Evolutionary conservation across 64 coral and sea anemone genomes (phyloP).

Genomic region (Montipora efflorescens): DNA sequence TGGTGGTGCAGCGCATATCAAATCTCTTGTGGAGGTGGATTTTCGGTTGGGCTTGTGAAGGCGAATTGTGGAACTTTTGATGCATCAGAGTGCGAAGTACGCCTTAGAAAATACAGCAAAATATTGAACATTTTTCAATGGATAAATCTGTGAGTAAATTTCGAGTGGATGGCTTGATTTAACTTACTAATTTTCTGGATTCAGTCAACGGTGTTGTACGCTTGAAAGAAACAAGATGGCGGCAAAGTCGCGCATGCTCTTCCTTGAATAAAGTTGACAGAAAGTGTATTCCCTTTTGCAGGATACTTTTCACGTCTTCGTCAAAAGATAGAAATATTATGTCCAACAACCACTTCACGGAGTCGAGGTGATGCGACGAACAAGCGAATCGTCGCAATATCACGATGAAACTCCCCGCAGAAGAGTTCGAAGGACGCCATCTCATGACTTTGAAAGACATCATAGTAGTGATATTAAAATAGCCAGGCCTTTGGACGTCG

Average conservation of each 20-base stretch:
- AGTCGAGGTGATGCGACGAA: conserved; percentile 93
- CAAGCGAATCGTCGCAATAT: conserved; percentile 93
- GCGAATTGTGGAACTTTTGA: conserved; percentile 28
- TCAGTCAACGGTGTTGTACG: conserved; percentile 43
- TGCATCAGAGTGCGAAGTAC: conserved; percentile 22
- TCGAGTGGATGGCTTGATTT: conserved; percentile 72
- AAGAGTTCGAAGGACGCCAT: conserved; percentile 91
- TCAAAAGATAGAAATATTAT: conserved; percentile 40
- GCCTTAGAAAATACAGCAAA: conserved; percentile 31
- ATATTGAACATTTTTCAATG: conserved; percentile 25
- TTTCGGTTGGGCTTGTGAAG: not conserved
- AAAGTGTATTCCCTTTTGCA: conserved; percentile 45
- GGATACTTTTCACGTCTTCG: conserved; percentile 6
- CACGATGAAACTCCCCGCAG: conserved; percentile 98
- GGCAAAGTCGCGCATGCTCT: conserved; percentile 96
- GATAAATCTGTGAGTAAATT: conserved; percentile 74
- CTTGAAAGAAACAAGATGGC: conserved; percentile 87
- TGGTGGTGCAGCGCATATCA: conserved; percentile 53
- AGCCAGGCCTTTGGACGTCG: conserved; percentile 75
- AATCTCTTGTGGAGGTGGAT: conserved; percentile 38
- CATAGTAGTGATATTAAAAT: conserved; percentile 80
- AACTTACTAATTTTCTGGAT: conserved; percentile 65
- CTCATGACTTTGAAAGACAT: conserved; percentile 92
- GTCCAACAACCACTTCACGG: conserved; percentile 27
- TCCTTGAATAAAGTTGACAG: conserved; percentile 50